A percentile compares a stretch with the other conserved stretches of the same genome.
These are phyloP conservation scores for Vanessa cardui DNA, from an alignment of 2,888 invertebrate species.

Conservation along the genomic window DNA sequence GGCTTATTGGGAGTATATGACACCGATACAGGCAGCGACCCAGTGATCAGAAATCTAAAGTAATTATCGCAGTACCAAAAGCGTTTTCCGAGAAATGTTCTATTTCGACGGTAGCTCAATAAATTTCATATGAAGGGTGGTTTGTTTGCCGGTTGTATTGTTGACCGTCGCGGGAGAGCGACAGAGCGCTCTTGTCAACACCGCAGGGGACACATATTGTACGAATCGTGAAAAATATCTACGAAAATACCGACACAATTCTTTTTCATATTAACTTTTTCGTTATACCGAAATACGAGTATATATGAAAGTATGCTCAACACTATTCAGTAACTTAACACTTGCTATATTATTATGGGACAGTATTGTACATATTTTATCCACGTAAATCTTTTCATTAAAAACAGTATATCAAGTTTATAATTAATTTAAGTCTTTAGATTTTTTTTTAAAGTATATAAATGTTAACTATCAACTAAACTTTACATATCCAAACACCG, in stretches of 20 bases:
- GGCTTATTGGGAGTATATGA: no score
- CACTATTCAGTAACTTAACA: not conserved
- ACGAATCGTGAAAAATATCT: conserved; percentile 20
- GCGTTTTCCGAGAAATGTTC: conserved; percentile 41
- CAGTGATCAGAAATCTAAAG: not conserved
- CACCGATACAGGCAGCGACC: no score
- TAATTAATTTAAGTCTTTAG: no score
- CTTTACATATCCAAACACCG: no score
- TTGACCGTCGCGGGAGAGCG: conserved; percentile 59
- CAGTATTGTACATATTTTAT: no score
- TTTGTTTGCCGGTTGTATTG: conserved; percentile 65
- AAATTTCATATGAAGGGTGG: conserved; percentile 59
- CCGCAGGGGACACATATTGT: conserved; percentile 49
- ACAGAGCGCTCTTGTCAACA: conserved; percentile 53
- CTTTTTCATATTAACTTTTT: not conserved
- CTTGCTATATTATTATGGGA: no score
- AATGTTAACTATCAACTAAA: no score
- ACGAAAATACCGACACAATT: conserved; percentile 9
- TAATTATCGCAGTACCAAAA: not conserved
- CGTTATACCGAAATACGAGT: not conserved
- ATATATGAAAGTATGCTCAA: not conserved
- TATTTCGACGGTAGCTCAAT: conserved; percentile 55
- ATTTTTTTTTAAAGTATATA: no score
- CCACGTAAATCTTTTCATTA: no score
- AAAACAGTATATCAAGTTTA: no score